phyloP scores from a whole-genome alignment of 1,140 invertebrate species.

The Orius insidiosus region DNA sequence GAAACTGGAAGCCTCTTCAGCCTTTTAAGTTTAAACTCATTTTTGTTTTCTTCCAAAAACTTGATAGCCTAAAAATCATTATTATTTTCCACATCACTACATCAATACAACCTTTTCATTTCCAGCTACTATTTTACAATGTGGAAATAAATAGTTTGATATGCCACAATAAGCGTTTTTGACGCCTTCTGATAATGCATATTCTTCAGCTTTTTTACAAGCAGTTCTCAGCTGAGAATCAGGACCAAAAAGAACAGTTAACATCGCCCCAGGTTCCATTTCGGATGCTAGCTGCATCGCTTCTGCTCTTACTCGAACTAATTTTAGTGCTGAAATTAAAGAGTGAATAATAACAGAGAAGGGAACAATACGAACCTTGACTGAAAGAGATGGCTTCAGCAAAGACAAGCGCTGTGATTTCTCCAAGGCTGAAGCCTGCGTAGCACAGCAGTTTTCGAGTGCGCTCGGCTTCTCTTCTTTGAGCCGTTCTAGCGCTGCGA shows the following conservation, averaged over 20 bases:
- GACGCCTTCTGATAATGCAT: constrained; percentile 50
- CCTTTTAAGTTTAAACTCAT: constrained; percentile 44
- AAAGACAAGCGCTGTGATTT: constrained; percentile 81
- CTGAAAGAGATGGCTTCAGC: constrained; percentile 68
- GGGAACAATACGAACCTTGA: constrained; percentile 37
- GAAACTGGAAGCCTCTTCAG: constrained; percentile 60
- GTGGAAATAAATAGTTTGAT: constrained; percentile 73
- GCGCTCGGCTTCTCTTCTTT: constrained; percentile 53
- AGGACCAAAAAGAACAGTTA: constrained; percentile 45
- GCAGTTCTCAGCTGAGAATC: constrained; percentile 39
- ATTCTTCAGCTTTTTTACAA: constrained; percentile 51
- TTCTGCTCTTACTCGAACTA: constrained; percentile 55
- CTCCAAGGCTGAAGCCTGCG: constrained; percentile 93
- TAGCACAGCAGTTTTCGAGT: constrained; percentile 60
- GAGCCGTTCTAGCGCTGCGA: constrained; percentile 75
- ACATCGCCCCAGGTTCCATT: constrained; percentile 57
- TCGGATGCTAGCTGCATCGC: constrained; percentile 78
- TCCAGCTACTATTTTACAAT: constrained; percentile 80
- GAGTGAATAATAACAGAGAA: too few species aligned
- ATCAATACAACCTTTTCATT: constrained; percentile 37
- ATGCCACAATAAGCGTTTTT: constrained; percentile 59
- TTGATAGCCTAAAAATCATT: constrained; percentile 42
- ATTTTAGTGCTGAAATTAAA: constrained; percentile 23
- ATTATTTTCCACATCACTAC: neutral
- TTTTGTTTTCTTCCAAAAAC: constrained; percentile 53